Evolutionary conservation across 2,113 vertebrate species (phyloP).

Genomic region (Glaucomys volans): DNA sequence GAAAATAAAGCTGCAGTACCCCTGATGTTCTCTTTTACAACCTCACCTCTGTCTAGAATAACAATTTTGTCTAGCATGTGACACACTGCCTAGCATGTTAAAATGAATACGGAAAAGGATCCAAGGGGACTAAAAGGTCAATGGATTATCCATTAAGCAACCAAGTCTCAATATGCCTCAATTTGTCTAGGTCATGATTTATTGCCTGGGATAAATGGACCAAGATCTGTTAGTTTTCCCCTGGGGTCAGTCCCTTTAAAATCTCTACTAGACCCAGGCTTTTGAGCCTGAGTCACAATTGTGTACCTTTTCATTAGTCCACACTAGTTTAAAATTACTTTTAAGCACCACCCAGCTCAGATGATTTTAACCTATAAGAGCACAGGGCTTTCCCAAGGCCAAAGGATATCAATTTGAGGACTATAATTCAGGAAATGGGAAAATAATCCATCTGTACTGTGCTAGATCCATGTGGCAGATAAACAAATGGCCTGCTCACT

Average conservation of each 20-base stretch:
- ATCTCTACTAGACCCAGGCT: constrained; percentile 1
- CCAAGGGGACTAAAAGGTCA: constrained; percentile 75
- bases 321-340: constrained; percentile 74
- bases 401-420: constrained; percentile 63
- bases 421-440: constrained; percentile 60
- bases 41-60: constrained; percentile 19
- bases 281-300: not conserved
- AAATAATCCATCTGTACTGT: constrained; percentile 51
- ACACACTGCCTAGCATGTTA: constrained; percentile 14
- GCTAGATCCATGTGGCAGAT: constrained; percentile 22
- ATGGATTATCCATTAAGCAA: constrained; percentile 81
- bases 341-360: constrained; percentile 18
- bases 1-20: not conserved
- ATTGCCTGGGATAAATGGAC: constrained; percentile 67
- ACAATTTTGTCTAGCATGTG: constrained; percentile 15
- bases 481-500: constrained; percentile 33
- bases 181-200: constrained; percentile 82
- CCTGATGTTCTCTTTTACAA: not conserved
- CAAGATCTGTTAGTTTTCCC: constrained; percentile 48
- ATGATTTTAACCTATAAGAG: constrained; percentile 66
- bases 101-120: constrained; percentile 68
- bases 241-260: constrained; percentile 3
- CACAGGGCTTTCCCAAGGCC: constrained; percentile 72
- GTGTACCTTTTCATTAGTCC: constrained; percentile 61
- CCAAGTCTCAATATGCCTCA: constrained; percentile 78